Evolutionary conservation across 2,888 invertebrate genomes (phyloP).

Genomic region (Apamea monoglypha): DNA sequence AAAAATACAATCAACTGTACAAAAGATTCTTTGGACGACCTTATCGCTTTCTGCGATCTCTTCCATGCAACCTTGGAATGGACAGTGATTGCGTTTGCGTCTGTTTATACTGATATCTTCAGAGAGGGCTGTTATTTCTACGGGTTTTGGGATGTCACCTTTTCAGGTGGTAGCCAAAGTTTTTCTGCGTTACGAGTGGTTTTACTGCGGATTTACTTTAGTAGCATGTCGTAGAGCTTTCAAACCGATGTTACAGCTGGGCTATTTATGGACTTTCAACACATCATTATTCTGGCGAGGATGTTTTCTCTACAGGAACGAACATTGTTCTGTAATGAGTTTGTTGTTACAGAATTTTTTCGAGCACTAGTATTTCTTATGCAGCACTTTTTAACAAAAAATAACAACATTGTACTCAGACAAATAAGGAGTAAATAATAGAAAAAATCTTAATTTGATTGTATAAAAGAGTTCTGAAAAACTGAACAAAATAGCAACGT

Average conservation of each 20-base stretch:
- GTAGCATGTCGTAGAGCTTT: background rate
- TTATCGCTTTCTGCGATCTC: no score
- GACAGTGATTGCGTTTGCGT: no score
- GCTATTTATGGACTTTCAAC: slow-evolving; percentile 50
- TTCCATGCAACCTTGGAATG: no score
- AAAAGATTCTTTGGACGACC: no score
- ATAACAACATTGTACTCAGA: no score
- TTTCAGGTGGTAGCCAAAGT: background rate
- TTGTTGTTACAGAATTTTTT: slow-evolving; percentile 41
- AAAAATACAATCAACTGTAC: no score
- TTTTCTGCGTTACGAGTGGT: background rate
- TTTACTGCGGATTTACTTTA: slow-evolving; percentile 5
- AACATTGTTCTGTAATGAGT: slow-evolving; percentile 29
- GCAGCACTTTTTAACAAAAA: background rate
- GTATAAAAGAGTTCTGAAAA: background rate
- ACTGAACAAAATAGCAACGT: background rate
- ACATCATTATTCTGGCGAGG: slow-evolving; percentile 42
- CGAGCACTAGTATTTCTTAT: slow-evolving; percentile 12
- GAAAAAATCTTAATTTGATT: background rate
- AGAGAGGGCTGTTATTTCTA: background rate
- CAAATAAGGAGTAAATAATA: background rate
- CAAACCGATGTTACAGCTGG: slow-evolving; percentile 45
- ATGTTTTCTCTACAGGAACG: slow-evolving; percentile 45
- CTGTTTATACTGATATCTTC: background rate
- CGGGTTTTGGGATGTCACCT: background rate